phyloP scores from a whole-genome alignment of 2,797 vertebrate species.

The Rhyacichthys aspro region DNA sequence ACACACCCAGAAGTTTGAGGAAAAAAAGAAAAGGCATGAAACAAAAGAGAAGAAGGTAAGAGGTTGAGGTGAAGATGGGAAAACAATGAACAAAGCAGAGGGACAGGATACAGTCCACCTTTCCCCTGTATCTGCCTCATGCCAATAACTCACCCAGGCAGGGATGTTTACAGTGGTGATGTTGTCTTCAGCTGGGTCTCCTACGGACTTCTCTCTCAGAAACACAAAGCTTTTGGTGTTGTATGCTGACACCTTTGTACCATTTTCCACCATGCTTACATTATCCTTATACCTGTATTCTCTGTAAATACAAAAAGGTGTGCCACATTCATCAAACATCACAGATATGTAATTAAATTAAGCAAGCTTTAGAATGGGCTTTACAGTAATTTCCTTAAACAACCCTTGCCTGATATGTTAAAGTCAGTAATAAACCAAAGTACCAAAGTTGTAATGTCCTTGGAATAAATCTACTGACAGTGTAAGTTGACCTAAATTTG shows the following conservation, averaged over 20 bases:
- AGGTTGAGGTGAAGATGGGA: not conserved
- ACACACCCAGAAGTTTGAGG: slow-evolving; percentile 11
- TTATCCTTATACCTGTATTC: slow-evolving; percentile 83
- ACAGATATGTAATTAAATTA: too few species aligned
- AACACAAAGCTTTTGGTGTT: slow-evolving; percentile 81
- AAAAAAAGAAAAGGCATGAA: not conserved
- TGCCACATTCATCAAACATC: not conserved
- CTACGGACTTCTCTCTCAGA: slow-evolving; percentile 76
- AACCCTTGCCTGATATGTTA: too few species aligned
- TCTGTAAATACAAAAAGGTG: slow-evolving; percentile 52
- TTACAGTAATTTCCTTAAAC: too few species aligned
- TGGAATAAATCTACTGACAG: too few species aligned
- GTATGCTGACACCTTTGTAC: slow-evolving; percentile 71
- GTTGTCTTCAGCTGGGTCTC: slow-evolving; percentile 73
- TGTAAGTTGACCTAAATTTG: not conserved
- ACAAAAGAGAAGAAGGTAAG: slow-evolving; percentile 3
- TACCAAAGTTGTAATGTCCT: too few species aligned
- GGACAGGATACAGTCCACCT: slow-evolving; percentile 10
- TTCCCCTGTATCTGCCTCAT: not conserved
- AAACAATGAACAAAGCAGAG: slow-evolving; percentile 21
- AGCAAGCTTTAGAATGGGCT: too few species aligned
- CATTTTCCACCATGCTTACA: slow-evolving; percentile 77
- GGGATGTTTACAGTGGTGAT: slow-evolving; percentile 83
- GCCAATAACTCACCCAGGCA: slow-evolving; percentile 71
- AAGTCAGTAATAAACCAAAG: too few species aligned